Percentiles rank a stretch among this genome's conserved stretches.
Conservation (phyloP, 2,888 invertebrate genomes). For the Gymnocheta viridis region DNA sequence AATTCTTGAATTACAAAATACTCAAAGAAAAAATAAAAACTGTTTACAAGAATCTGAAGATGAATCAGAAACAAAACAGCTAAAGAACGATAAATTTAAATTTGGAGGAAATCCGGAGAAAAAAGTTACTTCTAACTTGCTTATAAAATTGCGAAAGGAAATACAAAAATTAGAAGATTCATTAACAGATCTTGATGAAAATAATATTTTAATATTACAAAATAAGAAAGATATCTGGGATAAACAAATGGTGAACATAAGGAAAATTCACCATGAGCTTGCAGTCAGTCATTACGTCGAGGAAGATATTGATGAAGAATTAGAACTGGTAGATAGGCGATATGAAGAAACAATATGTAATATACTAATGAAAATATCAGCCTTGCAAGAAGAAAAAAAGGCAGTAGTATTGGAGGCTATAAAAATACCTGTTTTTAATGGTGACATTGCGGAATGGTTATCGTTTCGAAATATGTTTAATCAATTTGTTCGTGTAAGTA, state of each 20-base stretch:
- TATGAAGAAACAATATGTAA: not conserved
- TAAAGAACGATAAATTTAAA: not conserved
- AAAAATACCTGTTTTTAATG: not conserved
- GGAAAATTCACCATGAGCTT: not conserved
- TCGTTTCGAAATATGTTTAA: conserved; percentile 1
- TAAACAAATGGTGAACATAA: not conserved
- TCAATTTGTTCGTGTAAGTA: not conserved
- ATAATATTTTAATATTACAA: not conserved
- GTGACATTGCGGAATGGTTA: not conserved
- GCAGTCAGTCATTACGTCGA: not conserved
- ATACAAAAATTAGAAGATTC: not conserved
- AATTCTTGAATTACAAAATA: not conserved
- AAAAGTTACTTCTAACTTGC: not conserved
- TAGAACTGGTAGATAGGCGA: not conserved
- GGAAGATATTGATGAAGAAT: not conserved
- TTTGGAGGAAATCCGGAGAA: too few species aligned
- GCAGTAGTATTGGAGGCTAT: not conserved
- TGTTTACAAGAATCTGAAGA: too few species aligned
- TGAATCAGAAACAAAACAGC: not conserved
- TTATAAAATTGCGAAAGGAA: not conserved
- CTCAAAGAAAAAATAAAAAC: not conserved
- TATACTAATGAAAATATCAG: not conserved
- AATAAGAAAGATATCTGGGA: not conserved
- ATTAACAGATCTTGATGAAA: not conserved
- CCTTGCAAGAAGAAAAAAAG: not conserved